These are phyloP conservation scores for Tringa solitaria DNA, from an alignment of 2,113 vertebrate genomes.

Conservation along the genomic window DNA sequence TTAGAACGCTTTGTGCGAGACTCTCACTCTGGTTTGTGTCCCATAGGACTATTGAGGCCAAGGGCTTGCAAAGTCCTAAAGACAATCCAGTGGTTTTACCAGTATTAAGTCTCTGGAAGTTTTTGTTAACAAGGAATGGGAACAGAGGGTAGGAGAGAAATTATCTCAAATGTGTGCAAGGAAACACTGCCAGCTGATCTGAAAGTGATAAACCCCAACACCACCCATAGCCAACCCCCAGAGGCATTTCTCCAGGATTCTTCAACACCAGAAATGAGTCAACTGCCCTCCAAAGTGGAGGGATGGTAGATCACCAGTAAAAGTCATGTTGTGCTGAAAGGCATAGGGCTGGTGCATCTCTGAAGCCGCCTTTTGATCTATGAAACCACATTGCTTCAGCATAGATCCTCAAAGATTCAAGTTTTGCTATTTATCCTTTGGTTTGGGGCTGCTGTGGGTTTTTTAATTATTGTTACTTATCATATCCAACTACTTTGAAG, in stretches of 20 bases:
- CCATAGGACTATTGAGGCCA: not conserved
- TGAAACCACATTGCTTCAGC: not conserved
- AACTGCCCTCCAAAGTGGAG: not conserved
- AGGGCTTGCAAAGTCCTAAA: not conserved
- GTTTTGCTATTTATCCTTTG: not conserved
- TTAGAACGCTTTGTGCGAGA: not conserved
- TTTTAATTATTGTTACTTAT: not conserved
- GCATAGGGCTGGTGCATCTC: not conserved
- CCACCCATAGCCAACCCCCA: not conserved
- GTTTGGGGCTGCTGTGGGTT: not conserved
- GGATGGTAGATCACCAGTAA: not conserved
- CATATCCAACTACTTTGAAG: not conserved
- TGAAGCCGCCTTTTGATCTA: not conserved
- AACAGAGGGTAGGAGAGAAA: not conserved
- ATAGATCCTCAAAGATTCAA: not conserved
- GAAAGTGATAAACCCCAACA: not conserved
- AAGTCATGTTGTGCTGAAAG: not conserved
- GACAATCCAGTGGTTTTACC: not conserved
- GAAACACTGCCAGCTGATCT: not conserved
- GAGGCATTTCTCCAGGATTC: not conserved
- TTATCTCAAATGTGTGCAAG: not conserved
- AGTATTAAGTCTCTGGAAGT: not conserved
- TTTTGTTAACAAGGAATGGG: not conserved
- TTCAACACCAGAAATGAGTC: not conserved
- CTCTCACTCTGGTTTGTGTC: not conserved